phyloP scores from a whole-genome alignment of 2,888 invertebrate genomes.

The Cryptosula pallasiana region DNA sequence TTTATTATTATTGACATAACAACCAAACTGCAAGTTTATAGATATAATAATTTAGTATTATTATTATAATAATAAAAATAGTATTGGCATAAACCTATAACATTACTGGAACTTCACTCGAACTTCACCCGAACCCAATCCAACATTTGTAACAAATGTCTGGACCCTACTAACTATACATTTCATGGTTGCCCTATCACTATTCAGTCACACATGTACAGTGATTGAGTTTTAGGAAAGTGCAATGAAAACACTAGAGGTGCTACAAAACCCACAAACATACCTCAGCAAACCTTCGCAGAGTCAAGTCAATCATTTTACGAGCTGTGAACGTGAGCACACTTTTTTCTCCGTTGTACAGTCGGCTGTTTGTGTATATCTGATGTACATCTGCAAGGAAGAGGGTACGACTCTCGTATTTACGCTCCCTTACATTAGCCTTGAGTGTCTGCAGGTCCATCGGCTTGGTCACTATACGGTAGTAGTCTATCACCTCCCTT shows the following conservation, averaged over 20 bases:
- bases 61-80: no score
- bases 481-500: conserved; percentile 89
- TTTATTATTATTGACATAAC: no score
- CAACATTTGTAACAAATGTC: no score
- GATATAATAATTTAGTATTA: no score
- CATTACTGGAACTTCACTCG: no score
- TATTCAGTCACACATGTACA: no score
- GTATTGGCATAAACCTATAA: no score
- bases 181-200: no score
- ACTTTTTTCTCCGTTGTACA: conserved; percentile 83
- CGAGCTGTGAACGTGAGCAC: conserved; percentile 79
- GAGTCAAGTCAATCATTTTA: conserved; percentile 79
- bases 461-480: conserved; percentile 81
- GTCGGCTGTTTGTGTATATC: conserved; percentile 87
- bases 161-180: no score
- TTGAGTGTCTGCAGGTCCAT: conserved; percentile 96
- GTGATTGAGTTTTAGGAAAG: background rate
- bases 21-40: no score
- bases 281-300: conserved; percentile 79
- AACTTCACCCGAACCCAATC: no score
- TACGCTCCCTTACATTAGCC: conserved; percentile 55
- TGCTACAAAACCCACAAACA: background rate
- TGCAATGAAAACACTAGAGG: background rate
- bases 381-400: conserved; percentile 92
- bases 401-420: conserved; percentile 90